Evolutionary conservation across 2,888 invertebrate genomes (phyloP).

Genomic region (Eudasyphora cyanicolor): DNA sequence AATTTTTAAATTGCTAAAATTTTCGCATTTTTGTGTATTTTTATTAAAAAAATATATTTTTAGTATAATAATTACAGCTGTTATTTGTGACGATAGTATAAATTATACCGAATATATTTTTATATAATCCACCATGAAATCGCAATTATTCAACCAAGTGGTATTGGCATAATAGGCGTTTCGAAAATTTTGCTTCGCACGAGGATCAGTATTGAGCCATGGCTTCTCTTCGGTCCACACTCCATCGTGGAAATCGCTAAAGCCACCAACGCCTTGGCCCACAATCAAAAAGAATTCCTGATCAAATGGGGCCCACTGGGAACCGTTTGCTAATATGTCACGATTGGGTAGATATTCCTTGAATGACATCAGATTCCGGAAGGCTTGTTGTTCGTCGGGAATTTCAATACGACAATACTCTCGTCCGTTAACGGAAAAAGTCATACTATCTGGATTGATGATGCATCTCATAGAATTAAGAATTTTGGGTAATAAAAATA

Average conservation of each 20-base stretch:
- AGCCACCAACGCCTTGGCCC: slow-evolving; percentile 89
- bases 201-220: slow-evolving; percentile 86
- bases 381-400: slow-evolving; percentile 61
- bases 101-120: slow-evolving; percentile 71
- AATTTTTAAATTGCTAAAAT: no score
- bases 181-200: slow-evolving; percentile 82
- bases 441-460: slow-evolving; percentile 70
- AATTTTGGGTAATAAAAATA: no score
- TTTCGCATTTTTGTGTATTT: no score
- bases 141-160: slow-evolving; percentile 71
- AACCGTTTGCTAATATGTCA: slow-evolving; percentile 70
- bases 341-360: slow-evolving; percentile 77
- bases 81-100: no score
- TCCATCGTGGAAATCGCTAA: slow-evolving; percentile 85
- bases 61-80: no score
- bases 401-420: slow-evolving; percentile 81
- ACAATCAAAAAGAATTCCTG: slow-evolving; percentile 87
- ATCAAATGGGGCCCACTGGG: slow-evolving; percentile 87
- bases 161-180: slow-evolving; percentile 71
- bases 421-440: slow-evolving; percentile 81
- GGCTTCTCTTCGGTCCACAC: slow-evolving; percentile 82
- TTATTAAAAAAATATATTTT: no score
- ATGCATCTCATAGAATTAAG: no score
- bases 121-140: slow-evolving; percentile 76
- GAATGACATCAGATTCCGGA: slow-evolving; percentile 69